Percentiles rank a stretch among this genome's conserved stretches.
phyloP scores from a whole-genome alignment of 2,113 vertebrate genomes.

The Zosterops pallidus region DNA sequence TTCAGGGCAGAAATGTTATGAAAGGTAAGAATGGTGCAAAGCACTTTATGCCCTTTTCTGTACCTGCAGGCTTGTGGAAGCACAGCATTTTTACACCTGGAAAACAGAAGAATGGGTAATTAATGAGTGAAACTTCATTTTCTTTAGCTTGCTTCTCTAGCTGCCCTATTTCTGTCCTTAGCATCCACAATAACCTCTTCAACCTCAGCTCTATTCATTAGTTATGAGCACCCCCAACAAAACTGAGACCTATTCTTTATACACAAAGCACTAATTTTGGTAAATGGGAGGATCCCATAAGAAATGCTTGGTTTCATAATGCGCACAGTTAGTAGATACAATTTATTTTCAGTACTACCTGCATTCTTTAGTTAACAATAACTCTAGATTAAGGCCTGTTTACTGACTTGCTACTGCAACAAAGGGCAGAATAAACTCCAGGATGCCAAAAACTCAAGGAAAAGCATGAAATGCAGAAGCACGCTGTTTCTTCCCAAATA shows the following conservation, averaged over 20 bases:
- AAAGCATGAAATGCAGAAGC: background rate
- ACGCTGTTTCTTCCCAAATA: background rate
- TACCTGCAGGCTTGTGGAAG: background rate
- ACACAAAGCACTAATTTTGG: background rate
- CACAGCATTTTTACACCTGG: background rate
- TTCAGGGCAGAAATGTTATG: background rate
- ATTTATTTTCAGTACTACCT: conserved; percentile 40
- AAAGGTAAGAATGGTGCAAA: background rate
- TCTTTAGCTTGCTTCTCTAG: background rate
- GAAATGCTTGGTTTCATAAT: background rate
- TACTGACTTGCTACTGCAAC: conserved; percentile 5
- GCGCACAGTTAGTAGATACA: background rate
- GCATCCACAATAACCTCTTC: background rate
- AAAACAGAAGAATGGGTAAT: background rate
- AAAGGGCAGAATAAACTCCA: conserved; percentile 27
- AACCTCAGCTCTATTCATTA: background rate
- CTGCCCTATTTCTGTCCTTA: background rate
- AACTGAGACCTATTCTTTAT: background rate
- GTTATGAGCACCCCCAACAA: background rate
- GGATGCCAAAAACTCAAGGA: background rate
- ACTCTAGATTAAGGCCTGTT: conserved; percentile 42
- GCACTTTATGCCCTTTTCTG: background rate
- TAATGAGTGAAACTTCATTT: background rate
- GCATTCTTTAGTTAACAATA: conserved; percentile 42
- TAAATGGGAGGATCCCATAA: background rate